Evolutionary conservation across 1,140 invertebrate genomes (phyloP).

Genomic region (Macrostomum lignano): DNA sequence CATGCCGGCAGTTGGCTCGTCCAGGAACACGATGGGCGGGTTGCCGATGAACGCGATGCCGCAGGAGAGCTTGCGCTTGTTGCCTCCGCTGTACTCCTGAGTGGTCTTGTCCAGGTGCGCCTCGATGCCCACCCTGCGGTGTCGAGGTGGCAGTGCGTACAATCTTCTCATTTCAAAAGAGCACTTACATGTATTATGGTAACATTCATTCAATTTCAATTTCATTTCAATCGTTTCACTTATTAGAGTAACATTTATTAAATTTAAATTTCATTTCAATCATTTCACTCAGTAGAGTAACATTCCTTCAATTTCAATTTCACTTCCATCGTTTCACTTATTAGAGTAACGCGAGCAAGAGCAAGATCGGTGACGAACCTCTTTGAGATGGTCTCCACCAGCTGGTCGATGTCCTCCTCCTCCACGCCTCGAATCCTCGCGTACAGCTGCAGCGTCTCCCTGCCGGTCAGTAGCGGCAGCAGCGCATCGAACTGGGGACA

Average conservation of each 20-base stretch:
- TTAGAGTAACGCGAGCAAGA: conserved; percentile 3
- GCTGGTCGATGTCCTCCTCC: conserved; percentile 16
- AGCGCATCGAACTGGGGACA: conserved; percentile 43
- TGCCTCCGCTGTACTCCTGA: conserved; percentile 36
- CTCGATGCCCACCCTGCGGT: conserved; percentile 12
- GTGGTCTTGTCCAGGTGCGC: conserved; percentile 18
- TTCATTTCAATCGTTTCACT: too few relatives aligned
- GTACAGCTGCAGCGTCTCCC: conserved; percentile 45
- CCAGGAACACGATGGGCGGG: conserved; percentile 47
- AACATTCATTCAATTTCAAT: too few relatives aligned
- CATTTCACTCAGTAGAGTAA: too few relatives aligned
- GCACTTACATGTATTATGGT: too few relatives aligned
- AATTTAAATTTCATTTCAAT: too few relatives aligned
- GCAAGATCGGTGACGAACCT: conserved; percentile 14
- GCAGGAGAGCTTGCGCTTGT: conserved; percentile 31
- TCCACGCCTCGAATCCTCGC: conserved; percentile 39
- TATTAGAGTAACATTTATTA: too few relatives aligned
- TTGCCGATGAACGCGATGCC: conserved; percentile 35
- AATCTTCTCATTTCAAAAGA: conserved; percentile 8
- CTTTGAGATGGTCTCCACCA: conserved; percentile 28
- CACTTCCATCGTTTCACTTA: neutral
- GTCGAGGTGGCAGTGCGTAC: neutral
- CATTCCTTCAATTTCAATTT: too few relatives aligned
- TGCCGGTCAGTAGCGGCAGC: conserved; percentile 45
- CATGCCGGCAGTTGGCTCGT: conserved; percentile 35